Evolutionary conservation across 2,797 vertebrate genomes (phyloP), one percentile per base, ranked within the genome.

Genomic region (Tenualosa thibaudeaui): DNA sequence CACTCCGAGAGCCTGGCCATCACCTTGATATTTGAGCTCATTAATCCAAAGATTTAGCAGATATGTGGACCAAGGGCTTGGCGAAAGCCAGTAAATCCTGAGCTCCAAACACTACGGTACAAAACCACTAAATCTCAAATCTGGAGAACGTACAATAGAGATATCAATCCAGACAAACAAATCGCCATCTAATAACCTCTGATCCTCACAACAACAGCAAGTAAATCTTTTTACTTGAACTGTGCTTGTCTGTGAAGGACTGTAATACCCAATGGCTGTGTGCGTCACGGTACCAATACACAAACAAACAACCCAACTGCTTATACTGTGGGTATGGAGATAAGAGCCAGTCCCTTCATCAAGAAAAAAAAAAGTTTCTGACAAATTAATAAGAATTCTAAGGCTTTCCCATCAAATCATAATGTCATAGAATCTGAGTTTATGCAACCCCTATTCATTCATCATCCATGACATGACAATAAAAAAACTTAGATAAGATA

Each of bases 131-230:
- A 15, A 71, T 71, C 26, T 40, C 0, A 2, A 40, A 40, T 37
- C 37, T 71, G 31, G 9, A 51, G 8, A 51, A 71, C 31, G 31
- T 37, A 71, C 31, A 15, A 37, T 5, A 37, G 26, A 40, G 13
- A 71, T 71, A 15, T 71, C 26, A 71, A 71, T 13, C 31, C 65
- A 12, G 26, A 71, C 65, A 37, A 71, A 71, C 65, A 71, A 71
- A 71, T 37, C 31, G 5, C 4, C 65, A 37, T 71, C 12, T 71
- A 37, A 71, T 71, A 37, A 71, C 65, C 26, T 37, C 65, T 71
- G 65, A 71, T 71, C 31, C 65, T 12, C 31, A 37, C 10, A 40
- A 71, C 65, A 71, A 71, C 65, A 15, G 26, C 65, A 71, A 71
- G 26, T 17, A 71, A 71, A 71, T 71, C 65, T 37, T 71, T 40